These are phyloP conservation scores for Buceros bicornis DNA, from an alignment of 2,797 vertebrate species.

Conservation along the genomic window DNA sequence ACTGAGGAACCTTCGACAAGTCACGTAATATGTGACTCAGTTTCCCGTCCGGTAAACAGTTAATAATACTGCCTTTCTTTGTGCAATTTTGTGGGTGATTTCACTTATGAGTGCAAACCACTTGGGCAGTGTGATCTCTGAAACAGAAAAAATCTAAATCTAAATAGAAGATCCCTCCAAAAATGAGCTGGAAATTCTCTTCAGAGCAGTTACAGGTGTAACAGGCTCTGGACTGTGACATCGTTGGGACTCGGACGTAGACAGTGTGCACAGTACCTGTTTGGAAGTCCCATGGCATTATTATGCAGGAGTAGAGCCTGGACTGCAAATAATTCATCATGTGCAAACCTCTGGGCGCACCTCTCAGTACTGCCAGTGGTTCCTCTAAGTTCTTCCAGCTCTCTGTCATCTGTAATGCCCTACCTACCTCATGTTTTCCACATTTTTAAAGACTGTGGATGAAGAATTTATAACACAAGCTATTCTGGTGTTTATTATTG, in stretches of 20 bases:
- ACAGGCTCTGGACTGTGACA: not conserved
- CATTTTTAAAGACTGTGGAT: not conserved
- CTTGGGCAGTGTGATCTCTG: not conserved
- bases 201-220: not conserved
- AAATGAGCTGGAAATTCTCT: not conserved
- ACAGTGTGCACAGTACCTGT: not conserved
- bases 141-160: not conserved
- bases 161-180: not conserved
- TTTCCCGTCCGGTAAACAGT: not conserved
- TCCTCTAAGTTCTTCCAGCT: constrained; percentile 9
- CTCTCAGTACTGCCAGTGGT: not conserved
- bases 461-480: not conserved
- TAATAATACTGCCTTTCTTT: not conserved
- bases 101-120: not conserved
- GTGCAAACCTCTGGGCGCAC: not conserved
- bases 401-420: not conserved
- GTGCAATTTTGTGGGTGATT: not conserved
- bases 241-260: not conserved
- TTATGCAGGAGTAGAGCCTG: not conserved
- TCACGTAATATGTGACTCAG: not conserved
- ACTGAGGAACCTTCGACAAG: not conserved
- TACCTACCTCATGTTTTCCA: not conserved
- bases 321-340: not conserved
- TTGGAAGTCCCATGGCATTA: not conserved
- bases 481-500: constrained; percentile 3